Percentiles rank a stretch among this genome's conserved stretches.
phyloP scores from a whole-genome alignment of 2,888 invertebrate species.

The Mythimna vitellina region DNA sequence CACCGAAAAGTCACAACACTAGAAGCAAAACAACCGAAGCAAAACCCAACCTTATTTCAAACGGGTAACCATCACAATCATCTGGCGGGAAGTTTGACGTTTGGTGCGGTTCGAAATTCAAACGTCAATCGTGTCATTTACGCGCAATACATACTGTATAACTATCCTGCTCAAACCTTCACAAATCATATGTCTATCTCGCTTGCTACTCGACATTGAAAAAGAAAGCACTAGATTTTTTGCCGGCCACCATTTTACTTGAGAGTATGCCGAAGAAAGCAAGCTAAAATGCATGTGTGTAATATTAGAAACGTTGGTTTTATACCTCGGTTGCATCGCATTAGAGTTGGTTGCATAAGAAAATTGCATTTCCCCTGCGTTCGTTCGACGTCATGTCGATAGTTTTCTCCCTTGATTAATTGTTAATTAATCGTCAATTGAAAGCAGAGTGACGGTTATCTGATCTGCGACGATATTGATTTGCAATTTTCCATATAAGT shows the following conservation, averaged over 20 bases:
- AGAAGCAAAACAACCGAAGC: conserved; percentile 63
- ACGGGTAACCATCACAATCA: conserved; percentile 76
- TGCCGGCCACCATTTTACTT: conserved; percentile 81
- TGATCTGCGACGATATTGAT: conserved; percentile 22
- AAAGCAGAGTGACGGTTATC: conserved; percentile 49
- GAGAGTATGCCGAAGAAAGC: conserved; percentile 90
- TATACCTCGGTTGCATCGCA: conserved; percentile 84
- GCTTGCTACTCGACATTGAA: conserved; percentile 84
- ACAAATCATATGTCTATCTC: conserved; percentile 70
- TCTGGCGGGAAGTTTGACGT: conserved; percentile 79
- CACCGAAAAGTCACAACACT: conserved; percentile 80
- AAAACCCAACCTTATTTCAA: conserved; percentile 77
- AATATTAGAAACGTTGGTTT: conserved; percentile 88
- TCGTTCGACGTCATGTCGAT: conserved; percentile 46
- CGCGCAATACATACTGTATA: conserved; percentile 78
- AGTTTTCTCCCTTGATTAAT: conserved; percentile 65
- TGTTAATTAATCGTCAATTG: conserved; percentile 51
- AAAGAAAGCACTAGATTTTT: conserved; percentile 89
- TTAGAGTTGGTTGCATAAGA: conserved; percentile 88
- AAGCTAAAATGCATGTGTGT: conserved; percentile 88
- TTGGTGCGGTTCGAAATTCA: conserved; percentile 75
- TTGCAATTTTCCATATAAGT: conserved; percentile 28
- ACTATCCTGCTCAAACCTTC: conserved; percentile 76
- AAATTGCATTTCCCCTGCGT: conserved; percentile 84
- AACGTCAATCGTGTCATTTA: conserved; percentile 74